Evolutionary conservation across 2,113 vertebrate species (phyloP).

Genomic region (Lepus europaeus): DNA sequence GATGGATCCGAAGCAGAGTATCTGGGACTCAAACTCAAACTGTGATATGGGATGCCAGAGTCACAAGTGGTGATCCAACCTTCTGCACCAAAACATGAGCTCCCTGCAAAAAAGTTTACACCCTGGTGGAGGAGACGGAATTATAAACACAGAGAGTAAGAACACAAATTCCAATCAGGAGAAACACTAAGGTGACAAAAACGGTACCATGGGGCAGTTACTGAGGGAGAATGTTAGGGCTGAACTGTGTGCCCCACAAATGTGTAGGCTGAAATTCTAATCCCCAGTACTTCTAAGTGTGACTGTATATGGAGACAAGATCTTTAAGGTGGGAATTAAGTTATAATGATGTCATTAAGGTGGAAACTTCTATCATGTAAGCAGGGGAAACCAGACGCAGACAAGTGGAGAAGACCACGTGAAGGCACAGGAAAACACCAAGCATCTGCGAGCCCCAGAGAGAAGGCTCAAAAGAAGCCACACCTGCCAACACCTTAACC

Average conservation of each 20-base stretch:
- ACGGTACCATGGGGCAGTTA: neutral
- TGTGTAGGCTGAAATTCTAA: neutral
- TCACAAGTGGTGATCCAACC: too few species aligned
- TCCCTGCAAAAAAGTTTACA: neutral
- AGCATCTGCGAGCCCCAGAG: neutral
- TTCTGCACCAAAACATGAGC: neutral
- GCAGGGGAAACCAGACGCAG: neutral
- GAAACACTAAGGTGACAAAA: neutral
- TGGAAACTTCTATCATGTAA: neutral
- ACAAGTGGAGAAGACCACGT: neutral
- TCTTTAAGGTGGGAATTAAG: constrained; percentile 11
- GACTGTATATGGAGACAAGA: neutral
- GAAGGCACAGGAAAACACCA: neutral
- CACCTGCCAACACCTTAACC: neutral
- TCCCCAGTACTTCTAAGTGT: neutral
- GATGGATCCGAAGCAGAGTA: too few species aligned
- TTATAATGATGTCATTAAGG: neutral
- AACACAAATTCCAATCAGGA: neutral
- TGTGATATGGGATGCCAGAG: too few species aligned
- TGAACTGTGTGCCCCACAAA: neutral
- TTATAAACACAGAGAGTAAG: neutral
- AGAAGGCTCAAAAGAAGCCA: neutral
- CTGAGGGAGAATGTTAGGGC: neutral
- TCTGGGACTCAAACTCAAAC: too few species aligned
- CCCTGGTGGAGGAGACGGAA: neutral